phyloP scores from a whole-genome alignment of 2,797 vertebrate species.

The Intellagama lesueurii region DNA sequence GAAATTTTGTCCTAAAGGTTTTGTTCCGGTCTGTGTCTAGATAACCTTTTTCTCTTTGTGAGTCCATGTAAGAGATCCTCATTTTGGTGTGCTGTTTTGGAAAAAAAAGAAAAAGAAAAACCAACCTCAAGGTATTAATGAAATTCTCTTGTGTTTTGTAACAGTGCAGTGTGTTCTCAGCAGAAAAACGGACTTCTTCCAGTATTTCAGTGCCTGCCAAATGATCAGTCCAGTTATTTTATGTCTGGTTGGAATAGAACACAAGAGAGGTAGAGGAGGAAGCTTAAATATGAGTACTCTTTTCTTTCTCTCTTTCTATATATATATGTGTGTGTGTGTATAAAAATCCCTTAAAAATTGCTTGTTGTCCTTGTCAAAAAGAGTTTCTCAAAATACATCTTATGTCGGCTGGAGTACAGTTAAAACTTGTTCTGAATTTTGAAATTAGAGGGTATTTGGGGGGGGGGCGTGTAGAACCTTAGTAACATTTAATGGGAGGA shows the following conservation, averaged over 20 bases:
- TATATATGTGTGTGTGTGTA: background rate
- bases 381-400: constrained; percentile 67
- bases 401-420: constrained; percentile 74
- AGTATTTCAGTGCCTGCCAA: constrained; percentile 39
- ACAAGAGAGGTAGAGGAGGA: background rate
- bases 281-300: constrained; percentile 53
- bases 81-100: constrained; percentile 15
- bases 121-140: constrained; percentile 62
- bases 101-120: background rate
- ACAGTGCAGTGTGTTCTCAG: constrained; percentile 34
- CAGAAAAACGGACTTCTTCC: background rate
- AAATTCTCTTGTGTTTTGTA: constrained; percentile 50
- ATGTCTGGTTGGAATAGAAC: background rate
- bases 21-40: background rate
- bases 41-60: constrained; percentile 56
- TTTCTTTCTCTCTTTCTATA: background rate
- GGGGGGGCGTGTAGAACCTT: background rate
- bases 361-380: constrained; percentile 67
- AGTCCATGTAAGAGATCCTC: constrained; percentile 51
- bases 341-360: constrained; percentile 60
- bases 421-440: constrained; percentile 81
- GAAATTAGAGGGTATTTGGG: background rate
- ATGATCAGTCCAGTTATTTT: background rate
- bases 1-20: constrained; percentile 50
- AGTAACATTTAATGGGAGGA: constrained; percentile 22